These are phyloP conservation scores for Telmatochromis bifrenatus DNA, from an alignment of 2,113 vertebrate genomes.

Conservation along the genomic window DNA sequence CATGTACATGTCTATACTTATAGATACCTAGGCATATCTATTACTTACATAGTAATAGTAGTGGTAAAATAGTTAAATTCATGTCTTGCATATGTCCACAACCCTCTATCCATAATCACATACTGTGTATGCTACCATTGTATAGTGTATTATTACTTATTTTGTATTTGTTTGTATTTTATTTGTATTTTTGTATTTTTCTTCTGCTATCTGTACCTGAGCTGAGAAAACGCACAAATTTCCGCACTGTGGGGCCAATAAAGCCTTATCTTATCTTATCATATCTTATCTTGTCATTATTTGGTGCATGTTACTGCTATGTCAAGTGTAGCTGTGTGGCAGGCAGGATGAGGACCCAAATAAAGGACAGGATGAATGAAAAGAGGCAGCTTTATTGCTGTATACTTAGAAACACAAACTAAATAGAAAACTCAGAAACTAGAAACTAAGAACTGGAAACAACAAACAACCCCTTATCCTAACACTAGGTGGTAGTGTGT, in stretches of 20 bases:
- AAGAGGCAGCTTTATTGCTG: too few relatives aligned
- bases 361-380: neutral
- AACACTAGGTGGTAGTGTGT: neutral
- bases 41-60: neutral
- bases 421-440: neutral
- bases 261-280: neutral
- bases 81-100: neutral
- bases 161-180: neutral
- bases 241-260: fast-evolving
- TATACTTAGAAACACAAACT: neutral
- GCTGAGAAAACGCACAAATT: neutral
- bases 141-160: neutral
- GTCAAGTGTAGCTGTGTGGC: neutral
- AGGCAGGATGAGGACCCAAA: neutral
- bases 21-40: neutral
- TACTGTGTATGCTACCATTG: neutral
- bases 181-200: neutral
- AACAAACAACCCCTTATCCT: neutral
- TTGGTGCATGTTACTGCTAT: neutral
- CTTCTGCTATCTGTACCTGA: neutral
- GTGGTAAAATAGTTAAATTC: neutral
- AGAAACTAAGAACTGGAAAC: neutral
- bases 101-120: neutral
- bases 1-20: neutral
- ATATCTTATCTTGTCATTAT: neutral